Evolutionary conservation across 1,140 invertebrate genomes (phyloP).

Genomic region (Metopolophium dirhodum): DNA sequence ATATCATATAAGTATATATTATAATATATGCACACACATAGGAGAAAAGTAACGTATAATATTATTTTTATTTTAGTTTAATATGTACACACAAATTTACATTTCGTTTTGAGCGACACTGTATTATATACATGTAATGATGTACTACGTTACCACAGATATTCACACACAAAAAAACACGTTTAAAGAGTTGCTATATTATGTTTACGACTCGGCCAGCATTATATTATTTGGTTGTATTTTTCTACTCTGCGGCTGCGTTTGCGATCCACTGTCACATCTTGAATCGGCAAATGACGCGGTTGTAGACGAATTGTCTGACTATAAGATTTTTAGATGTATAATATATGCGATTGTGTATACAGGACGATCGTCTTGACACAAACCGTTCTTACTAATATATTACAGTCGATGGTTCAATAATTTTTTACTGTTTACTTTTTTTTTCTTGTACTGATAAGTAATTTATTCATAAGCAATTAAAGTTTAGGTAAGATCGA

Average conservation of each 20-base stretch:
- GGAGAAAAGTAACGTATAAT: not conserved
- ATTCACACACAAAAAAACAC: no score
- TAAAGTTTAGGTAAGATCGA: not conserved
- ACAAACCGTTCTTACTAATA: not conserved
- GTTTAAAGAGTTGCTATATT: no score
- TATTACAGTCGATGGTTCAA: not conserved
- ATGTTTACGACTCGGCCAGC: no score
- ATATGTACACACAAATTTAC: constrained; percentile 1
- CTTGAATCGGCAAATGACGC: not conserved
- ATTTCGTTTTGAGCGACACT: not conserved
- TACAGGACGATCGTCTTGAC: not conserved
- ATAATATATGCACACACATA: not conserved
- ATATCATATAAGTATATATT: not conserved
- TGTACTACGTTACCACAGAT: not conserved
- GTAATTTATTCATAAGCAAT: not conserved
- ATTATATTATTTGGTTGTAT: no score
- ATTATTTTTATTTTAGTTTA: not conserved
- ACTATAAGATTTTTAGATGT: not conserved
- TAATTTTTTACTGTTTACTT: not conserved
- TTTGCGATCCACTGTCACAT: not conserved
- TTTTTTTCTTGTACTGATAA: not conserved
- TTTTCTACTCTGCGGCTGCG: no score
- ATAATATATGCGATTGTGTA: not conserved
- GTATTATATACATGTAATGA: not conserved
- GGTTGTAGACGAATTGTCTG: not conserved